Percentiles rank a stretch among this genome's conserved stretches.
Conservation (phyloP, 1,140 invertebrate species). For the Lysiphlebus fabarum region DNA sequence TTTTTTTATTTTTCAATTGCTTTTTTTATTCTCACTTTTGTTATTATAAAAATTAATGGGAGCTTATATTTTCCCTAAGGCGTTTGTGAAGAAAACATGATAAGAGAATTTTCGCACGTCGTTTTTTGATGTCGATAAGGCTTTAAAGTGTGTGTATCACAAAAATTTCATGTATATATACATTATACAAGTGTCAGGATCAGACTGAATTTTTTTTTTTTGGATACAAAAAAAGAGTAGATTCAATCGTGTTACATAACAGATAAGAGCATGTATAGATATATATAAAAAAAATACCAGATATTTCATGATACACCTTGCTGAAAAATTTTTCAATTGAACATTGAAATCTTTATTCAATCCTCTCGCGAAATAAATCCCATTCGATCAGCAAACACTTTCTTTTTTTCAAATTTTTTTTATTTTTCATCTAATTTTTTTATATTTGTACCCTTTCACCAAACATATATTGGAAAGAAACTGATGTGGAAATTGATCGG, state of each 20-base stretch:
- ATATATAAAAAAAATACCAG: no score
- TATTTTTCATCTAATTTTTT: neutral
- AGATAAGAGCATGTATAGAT: no score
- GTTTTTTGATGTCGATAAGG: neutral
- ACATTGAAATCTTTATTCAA: conserved; percentile 10
- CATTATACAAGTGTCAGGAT: no score
- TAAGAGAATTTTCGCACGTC: conserved; percentile 12
- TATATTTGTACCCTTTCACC: neutral
- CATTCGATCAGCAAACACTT: conserved; percentile 10
- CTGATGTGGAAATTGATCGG: no score
- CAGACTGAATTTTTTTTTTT: no score
- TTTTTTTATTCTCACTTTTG: neutral
- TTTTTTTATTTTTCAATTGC: neutral
- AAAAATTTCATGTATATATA: no score
- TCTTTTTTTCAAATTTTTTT: neutral
- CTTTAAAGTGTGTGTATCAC: neutral
- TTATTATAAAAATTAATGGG: no score
- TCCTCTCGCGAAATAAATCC: conserved; percentile 8
- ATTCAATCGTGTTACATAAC: no score
- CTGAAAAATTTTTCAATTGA: conserved; percentile 2
- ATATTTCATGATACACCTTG: neutral
- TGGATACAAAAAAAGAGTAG: no score
- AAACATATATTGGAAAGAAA: neutral
- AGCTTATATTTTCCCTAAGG: no score
- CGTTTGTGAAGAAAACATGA: neutral